phyloP scores from a whole-genome alignment of 1,140 invertebrate species.

The Leptopilina boulardi region DNA sequence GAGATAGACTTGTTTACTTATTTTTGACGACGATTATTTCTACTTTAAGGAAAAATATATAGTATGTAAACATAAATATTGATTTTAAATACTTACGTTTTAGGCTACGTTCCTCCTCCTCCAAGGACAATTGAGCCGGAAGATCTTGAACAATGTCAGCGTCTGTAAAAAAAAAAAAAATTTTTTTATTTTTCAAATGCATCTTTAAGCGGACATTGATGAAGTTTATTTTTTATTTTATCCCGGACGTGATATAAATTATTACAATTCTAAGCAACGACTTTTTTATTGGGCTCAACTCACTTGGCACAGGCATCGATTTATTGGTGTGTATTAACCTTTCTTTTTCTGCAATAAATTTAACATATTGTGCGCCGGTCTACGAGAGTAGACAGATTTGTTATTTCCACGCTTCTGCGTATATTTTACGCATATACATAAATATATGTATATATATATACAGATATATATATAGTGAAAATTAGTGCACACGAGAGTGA shows the following conservation, averaged over 20 bases:
- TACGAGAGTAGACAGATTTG: slow-evolving; percentile 5
- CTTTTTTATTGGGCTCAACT: slow-evolving; percentile 1
- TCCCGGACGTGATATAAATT: background rate
- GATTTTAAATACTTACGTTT: slow-evolving; percentile 81
- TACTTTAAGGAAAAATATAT: too few species aligned
- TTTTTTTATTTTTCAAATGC: slow-evolving; percentile 38
- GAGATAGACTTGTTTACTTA: background rate
- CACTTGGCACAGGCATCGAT: slow-evolving; percentile 16
- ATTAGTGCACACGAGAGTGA: background rate
- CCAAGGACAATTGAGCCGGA: slow-evolving; percentile 77
- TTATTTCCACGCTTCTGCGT: too few species aligned
- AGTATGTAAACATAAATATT: too few species aligned
- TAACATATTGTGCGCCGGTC: background rate
- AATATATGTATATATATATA: too few species aligned
- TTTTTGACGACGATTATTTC: too few species aligned
- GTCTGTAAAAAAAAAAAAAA: slow-evolving; percentile 77
- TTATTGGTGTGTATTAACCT: slow-evolving; percentile 18
- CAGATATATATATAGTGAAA: too few species aligned
- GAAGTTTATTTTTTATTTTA: slow-evolving; percentile 3
- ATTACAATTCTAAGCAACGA: background rate
- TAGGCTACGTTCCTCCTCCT: slow-evolving; percentile 85
- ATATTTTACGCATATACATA: too few species aligned
- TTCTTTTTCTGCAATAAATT: slow-evolving; percentile 7
- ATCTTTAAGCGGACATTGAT: background rate
- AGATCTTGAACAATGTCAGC: slow-evolving; percentile 84